phyloP scores from a whole-genome alignment of 1,140 invertebrate genomes.

The Oppia nitens region DNA sequence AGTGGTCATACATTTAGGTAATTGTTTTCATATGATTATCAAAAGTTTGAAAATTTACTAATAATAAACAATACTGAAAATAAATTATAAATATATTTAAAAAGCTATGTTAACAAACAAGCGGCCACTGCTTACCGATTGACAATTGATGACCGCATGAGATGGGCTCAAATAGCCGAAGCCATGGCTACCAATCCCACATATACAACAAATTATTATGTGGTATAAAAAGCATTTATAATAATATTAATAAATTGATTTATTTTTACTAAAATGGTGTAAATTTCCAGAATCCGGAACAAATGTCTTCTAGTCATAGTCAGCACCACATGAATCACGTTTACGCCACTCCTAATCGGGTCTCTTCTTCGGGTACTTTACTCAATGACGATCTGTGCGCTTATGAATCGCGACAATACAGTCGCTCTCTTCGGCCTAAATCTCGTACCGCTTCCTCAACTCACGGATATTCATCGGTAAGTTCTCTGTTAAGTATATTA shows the following conservation, averaged over 20 bases:
- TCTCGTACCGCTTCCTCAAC: slow-evolving; percentile 1
- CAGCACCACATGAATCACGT: slow-evolving; percentile 10
- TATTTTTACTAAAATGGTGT: neutral
- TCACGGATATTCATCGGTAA: slow-evolving; percentile 8
- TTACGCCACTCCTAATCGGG: slow-evolving; percentile 16
- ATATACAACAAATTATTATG: slow-evolving; percentile 13
- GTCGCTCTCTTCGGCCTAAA: slow-evolving; percentile 4
- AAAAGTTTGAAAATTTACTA: too few species aligned
- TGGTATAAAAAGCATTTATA: slow-evolving; percentile 10
- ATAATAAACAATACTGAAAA: too few species aligned
- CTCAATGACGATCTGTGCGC: slow-evolving; percentile 2
- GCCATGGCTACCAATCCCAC: slow-evolving; percentile 49
- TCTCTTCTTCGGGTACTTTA: slow-evolving; percentile 4
- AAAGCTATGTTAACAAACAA: slow-evolving; percentile 39
- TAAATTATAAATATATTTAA: too few species aligned
- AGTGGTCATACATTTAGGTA: slow-evolving; percentile 23
- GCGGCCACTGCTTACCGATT: slow-evolving; percentile 41
- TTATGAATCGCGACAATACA: slow-evolving; percentile 8
- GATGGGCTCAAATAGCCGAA: slow-evolving; percentile 68
- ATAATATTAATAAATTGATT: neutral
- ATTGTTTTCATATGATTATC: too few species aligned
- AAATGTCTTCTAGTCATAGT: slow-evolving; percentile 14
- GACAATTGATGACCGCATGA: slow-evolving; percentile 50
- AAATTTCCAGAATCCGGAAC: slow-evolving; percentile 9
- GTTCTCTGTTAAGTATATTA: neutral